Evolutionary conservation across 1,140 invertebrate species (phyloP).

Genomic region (Andricus grossulariae): DNA sequence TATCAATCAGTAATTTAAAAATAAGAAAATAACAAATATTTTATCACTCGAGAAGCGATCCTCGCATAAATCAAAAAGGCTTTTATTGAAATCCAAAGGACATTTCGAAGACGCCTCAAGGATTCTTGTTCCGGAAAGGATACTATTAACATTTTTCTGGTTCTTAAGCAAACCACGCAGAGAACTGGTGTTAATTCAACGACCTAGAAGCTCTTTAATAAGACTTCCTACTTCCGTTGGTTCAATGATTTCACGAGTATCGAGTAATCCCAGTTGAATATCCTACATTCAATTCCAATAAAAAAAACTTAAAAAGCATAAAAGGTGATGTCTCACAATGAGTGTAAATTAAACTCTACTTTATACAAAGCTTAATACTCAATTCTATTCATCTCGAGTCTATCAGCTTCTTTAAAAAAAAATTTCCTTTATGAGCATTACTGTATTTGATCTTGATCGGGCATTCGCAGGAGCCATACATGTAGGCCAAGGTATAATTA

Average conservation of each 20-base stretch:
- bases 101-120: no score
- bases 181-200: constrained; percentile 6
- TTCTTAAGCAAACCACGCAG: neutral
- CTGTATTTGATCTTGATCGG: constrained; percentile 26
- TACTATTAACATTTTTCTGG: neutral
- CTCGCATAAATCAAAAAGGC: no score
- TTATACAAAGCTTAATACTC: neutral
- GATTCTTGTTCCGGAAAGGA: no score
- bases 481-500: constrained; percentile 18
- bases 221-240: neutral
- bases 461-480: constrained; percentile 2
- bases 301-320: neutral
- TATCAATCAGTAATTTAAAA: no score
- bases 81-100: no score
- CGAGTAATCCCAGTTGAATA: neutral
- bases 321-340: neutral
- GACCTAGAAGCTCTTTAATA: neutral
- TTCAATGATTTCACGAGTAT: constrained; percentile 6
- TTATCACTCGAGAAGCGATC: no score
- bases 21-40: no score
- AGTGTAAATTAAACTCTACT: neutral
- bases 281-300: neutral
- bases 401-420: neutral
- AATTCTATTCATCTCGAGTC: neutral
- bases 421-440: neutral